These are phyloP conservation scores for Hassar affinis DNA, from an alignment of 2,113 vertebrate genomes.

Conservation along the genomic window DNA sequence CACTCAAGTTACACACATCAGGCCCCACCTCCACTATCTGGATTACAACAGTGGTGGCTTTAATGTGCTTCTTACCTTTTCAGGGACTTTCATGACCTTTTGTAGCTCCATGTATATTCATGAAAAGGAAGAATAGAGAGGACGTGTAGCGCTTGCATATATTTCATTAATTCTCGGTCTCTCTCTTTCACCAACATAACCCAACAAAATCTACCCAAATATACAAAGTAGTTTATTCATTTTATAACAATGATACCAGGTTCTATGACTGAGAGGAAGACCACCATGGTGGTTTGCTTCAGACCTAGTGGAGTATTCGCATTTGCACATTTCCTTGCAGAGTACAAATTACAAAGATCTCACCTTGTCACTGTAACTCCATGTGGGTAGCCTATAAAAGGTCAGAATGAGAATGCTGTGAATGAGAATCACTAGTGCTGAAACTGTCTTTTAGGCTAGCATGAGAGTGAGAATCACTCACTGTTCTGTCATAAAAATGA, in stretches of 20 bases:
- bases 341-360: neutral
- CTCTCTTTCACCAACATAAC: neutral
- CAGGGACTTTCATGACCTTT: neutral
- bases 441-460: neutral
- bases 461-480: neutral
- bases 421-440: neutral
- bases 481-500: neutral
- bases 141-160: neutral
- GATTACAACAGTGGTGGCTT: constrained; percentile 7
- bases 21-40: constrained; percentile 3
- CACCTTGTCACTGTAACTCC: neutral
- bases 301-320: neutral
- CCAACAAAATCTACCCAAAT: neutral
- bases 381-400: neutral
- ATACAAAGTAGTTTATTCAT: neutral
- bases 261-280: neutral
- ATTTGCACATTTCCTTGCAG: neutral
- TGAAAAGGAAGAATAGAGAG: neutral
- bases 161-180: neutral
- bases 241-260: neutral
- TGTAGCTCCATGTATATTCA: neutral
- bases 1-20: constrained; percentile 35
- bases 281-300: neutral
- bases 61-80: neutral
- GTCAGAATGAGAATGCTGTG: no score